These are phyloP conservation scores for Chymomyza fuscimana DNA, from an alignment of 2,888 invertebrate species.

Conservation along the genomic window DNA sequence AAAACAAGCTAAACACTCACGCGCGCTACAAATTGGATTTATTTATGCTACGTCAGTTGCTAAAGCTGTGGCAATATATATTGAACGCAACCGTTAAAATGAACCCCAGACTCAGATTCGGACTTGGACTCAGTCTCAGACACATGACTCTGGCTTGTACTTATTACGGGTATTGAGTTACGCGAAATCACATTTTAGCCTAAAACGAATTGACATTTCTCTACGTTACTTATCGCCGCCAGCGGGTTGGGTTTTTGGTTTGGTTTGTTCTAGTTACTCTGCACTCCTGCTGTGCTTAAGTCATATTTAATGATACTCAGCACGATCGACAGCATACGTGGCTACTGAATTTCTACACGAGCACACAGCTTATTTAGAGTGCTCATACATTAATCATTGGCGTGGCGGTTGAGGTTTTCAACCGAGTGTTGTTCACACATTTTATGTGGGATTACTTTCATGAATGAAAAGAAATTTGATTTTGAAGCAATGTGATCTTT, in stretches of 20 bases:
- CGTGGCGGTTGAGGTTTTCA: constrained; percentile 35
- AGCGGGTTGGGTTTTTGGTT: not conserved
- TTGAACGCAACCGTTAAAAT: constrained; percentile 29
- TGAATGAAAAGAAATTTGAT: constrained; percentile 48
- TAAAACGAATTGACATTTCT: constrained; percentile 42
- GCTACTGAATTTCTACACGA: constrained; percentile 59
- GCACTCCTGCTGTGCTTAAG: constrained; percentile 65
- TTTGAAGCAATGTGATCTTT: not conserved
- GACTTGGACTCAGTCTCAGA: not conserved
- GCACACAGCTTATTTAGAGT: constrained; percentile 39
- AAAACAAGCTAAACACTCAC: constrained; percentile 53
- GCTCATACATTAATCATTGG: constrained; percentile 69
- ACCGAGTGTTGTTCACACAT: constrained; percentile 68
- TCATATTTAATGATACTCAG: constrained; percentile 72
- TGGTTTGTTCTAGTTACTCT: not conserved
- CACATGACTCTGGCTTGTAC: constrained; percentile 29
- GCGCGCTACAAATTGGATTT: constrained; percentile 68
- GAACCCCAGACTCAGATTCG: constrained; percentile 21
- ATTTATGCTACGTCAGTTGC: constrained; percentile 62
- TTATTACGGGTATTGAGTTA: constrained; percentile 42
- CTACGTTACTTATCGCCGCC: not conserved
- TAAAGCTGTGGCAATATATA: constrained; percentile 44
- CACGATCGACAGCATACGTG: constrained; percentile 65
- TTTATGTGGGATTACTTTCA: constrained; percentile 70
- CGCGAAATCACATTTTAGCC: constrained; percentile 43